Evolutionary conservation across 2,888 invertebrate species (phyloP).

Genomic region (Abrostola tripartita): DNA sequence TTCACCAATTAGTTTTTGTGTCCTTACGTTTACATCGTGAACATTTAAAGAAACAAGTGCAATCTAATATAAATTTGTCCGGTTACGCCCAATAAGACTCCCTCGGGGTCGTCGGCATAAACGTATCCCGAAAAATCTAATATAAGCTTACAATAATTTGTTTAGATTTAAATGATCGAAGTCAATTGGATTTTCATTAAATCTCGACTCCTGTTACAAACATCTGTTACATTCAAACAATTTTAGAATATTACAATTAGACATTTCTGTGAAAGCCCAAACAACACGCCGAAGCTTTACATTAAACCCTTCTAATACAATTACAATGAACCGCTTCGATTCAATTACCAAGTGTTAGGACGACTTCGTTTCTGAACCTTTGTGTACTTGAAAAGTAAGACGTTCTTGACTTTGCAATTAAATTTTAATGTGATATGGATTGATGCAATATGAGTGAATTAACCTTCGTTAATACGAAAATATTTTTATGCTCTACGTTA

Average conservation of each 20-base stretch:
- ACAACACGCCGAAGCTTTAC: conserved; percentile 2
- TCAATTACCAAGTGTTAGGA: conserved; percentile 21
- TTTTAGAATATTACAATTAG: conserved; percentile 3
- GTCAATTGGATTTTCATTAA: conserved; percentile 1
- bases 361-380: conserved; percentile 5
- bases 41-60: no score
- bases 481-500: no score
- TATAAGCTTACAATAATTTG: not conserved
- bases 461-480: no score
- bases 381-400: conserved; percentile 26
- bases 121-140: no score
- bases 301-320: conserved; percentile 3
- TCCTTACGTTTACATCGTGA: no score
- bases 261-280: conserved; percentile 1
- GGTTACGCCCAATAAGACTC: no score
- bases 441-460: not conserved
- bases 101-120: no score
- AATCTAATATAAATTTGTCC: no score
- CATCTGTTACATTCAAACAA: conserved; percentile 4
- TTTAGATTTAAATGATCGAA: not conserved
- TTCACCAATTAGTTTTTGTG: no score
- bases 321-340: conserved; percentile 13
- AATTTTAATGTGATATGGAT: conserved; percentile 4
- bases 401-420: conserved; percentile 37
- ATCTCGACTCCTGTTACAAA: not conserved